phyloP scores from a whole-genome alignment of 2,113 vertebrate genomes.

The Istiophorus platypterus region DNA sequence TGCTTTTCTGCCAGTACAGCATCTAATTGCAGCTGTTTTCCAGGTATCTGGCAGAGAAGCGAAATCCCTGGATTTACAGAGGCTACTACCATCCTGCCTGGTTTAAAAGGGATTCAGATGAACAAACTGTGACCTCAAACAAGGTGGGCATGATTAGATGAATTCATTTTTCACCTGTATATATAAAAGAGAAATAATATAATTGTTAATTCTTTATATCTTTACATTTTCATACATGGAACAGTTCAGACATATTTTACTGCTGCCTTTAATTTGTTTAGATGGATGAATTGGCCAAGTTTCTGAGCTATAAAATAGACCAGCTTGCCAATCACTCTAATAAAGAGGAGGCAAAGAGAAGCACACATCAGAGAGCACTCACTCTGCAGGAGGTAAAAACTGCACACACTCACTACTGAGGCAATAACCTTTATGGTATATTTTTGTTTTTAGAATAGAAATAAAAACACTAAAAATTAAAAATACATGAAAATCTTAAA shows the following conservation, averaged over 20 bases:
- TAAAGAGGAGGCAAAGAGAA: conserved; percentile 77
- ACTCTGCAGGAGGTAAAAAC: conserved; percentile 88
- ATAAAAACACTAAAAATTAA: too few species aligned
- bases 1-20: too few species aligned
- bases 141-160: conserved; percentile 59
- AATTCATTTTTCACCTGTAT: background rate
- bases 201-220: background rate
- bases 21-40: conserved; percentile 27
- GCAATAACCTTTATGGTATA: background rate
- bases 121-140: conserved; percentile 31
- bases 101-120: conserved; percentile 83
- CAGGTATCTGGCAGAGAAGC: conserved; percentile 83
- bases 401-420: background rate
- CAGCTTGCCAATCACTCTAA: conserved; percentile 84
- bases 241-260: background rate
- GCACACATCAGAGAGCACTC: conserved; percentile 80
- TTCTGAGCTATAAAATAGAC: conserved; percentile 90
- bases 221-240: background rate
- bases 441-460: background rate
- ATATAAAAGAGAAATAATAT: background rate
- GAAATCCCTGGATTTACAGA: conserved; percentile 79
- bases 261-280: conserved; percentile 48
- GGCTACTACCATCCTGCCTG: conserved; percentile 86
- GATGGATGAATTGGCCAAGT: conserved; percentile 88
- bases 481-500: background rate